A percentile compares a stretch with the other conserved stretches of the same genome.
Evolutionary conservation across 2,113 vertebrate species (phyloP).

Genomic region (Urocynchramus pylzowi): DNA sequence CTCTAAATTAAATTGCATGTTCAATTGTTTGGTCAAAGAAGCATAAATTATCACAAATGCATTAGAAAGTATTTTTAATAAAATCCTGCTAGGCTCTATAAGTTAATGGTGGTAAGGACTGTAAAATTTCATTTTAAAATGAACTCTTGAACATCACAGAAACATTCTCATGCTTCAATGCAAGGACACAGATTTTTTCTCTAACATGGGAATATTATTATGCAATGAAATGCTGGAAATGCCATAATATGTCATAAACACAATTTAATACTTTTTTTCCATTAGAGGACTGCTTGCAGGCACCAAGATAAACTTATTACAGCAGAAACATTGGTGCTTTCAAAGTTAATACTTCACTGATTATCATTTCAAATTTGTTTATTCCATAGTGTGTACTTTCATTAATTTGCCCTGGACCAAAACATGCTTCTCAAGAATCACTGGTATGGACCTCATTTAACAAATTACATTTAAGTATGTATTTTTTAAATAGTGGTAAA

Average conservation of each 20-base stretch:
- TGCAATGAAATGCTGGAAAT: background rate
- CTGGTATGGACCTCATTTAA: background rate
- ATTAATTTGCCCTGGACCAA: background rate
- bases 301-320: background rate
- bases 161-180: background rate
- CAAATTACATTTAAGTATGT: background rate
- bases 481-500: background rate
- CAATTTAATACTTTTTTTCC: background rate
- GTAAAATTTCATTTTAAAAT: background rate
- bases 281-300: background rate
- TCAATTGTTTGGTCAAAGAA: background rate
- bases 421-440: background rate
- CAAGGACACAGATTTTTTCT: background rate
- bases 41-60: background rate
- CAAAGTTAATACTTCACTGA: background rate
- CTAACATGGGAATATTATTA: background rate
- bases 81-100: background rate
- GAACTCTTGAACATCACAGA: background rate
- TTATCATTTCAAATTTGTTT: background rate
- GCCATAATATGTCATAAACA: background rate
- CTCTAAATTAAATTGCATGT: background rate
- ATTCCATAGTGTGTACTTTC: background rate
- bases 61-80: background rate
- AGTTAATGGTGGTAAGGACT: background rate
- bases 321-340: background rate